Conservation (phyloP, 2,888 invertebrate species). For the Thera obeliscata region DNA sequence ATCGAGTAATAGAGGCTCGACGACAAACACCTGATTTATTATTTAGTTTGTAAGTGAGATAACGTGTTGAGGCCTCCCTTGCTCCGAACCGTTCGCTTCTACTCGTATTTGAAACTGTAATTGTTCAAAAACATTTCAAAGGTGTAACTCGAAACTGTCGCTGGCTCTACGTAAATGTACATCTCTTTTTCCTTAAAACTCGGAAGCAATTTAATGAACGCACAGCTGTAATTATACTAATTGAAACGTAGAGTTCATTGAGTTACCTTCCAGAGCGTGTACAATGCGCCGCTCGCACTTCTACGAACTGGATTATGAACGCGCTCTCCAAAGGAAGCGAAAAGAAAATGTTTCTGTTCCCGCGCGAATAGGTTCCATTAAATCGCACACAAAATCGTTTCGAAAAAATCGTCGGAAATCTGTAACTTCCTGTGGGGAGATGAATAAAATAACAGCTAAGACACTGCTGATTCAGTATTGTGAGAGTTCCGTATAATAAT, state of each 20-base stretch:
- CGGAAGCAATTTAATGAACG: not conserved
- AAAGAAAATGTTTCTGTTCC: slow-evolving; percentile 32
- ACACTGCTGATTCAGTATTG: not conserved
- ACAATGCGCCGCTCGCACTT: not conserved
- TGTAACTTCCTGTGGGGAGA: slow-evolving; percentile 44
- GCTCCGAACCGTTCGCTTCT: slow-evolving; percentile 18
- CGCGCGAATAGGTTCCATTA: slow-evolving; percentile 46
- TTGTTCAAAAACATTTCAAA: slow-evolving; percentile 9
- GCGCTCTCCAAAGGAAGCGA: slow-evolving; percentile 24
- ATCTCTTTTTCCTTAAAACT: not conserved
- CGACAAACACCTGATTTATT: slow-evolving; percentile 52
- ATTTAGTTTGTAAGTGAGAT: slow-evolving; percentile 51
- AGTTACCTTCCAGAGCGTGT: not conserved
- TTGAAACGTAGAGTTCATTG: not conserved
- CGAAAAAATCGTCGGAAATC: slow-evolving; percentile 48
- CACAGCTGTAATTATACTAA: not conserved
- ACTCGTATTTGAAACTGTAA: slow-evolving; percentile 30
- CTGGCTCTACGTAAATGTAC: not conserved
- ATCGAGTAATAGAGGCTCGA: slow-evolving; percentile 10
- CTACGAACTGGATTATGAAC: not conserved
- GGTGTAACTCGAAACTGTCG: not conserved
- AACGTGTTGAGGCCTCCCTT: slow-evolving; percentile 21
- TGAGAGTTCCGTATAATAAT: not conserved
- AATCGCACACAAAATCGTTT: slow-evolving; percentile 41
- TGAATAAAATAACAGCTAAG: slow-evolving; percentile 36